phyloP scores from a whole-genome alignment of 1,140 invertebrate species.

The Drosophila simulans region DNA sequence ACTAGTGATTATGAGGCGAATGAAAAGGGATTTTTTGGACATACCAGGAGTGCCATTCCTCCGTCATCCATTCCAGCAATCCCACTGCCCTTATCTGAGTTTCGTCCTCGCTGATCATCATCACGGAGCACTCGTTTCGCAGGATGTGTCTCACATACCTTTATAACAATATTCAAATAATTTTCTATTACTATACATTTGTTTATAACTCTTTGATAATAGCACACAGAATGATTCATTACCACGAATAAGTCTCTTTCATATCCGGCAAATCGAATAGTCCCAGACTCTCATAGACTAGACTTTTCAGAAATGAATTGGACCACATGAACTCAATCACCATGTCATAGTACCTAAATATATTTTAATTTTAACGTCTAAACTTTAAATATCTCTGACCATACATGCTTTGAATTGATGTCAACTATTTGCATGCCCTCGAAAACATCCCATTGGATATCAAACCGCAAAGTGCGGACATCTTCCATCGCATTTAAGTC shows the following conservation, averaged over 20 bases:
- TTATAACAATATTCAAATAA: not conserved
- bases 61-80: slow-evolving; percentile 72
- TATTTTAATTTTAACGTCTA: not conserved
- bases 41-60: slow-evolving; percentile 70
- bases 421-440: slow-evolving; percentile 55
- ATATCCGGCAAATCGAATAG: slow-evolving; percentile 42
- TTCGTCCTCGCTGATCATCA: slow-evolving; percentile 62
- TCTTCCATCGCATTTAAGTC: slow-evolving; percentile 32
- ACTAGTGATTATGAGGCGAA: not conserved
- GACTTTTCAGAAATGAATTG: slow-evolving; percentile 45
- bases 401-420: slow-evolving; percentile 59
- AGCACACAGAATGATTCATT: not conserved
- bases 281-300: slow-evolving; percentile 54
- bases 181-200: no score
- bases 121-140: slow-evolving; percentile 64
- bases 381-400: not conserved
- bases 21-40: not conserved
- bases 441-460: slow-evolving; percentile 57
- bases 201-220: no score
- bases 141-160: slow-evolving; percentile 62
- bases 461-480: slow-evolving; percentile 40
- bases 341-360: slow-evolving; percentile 44
- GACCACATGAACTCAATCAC: slow-evolving; percentile 70
- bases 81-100: slow-evolving; percentile 57
- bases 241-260: slow-evolving; percentile 44